A percentile compares a stretch with the other conserved stretches of the same genome.
phyloP scores from a whole-genome alignment of 2,888 invertebrate genomes.

The Argynnis bischoffii region DNA sequence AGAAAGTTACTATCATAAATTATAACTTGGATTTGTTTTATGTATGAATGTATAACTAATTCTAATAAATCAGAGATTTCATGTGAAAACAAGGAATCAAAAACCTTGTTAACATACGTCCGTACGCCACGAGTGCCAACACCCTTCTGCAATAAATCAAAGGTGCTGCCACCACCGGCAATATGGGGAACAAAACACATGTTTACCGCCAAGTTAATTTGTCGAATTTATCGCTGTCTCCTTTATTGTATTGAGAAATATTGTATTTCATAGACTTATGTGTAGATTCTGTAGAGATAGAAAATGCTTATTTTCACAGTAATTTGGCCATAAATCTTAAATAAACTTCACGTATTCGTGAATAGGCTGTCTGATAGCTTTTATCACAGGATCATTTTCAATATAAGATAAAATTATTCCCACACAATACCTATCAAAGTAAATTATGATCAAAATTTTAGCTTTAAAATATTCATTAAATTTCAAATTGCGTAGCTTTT shows the following conservation, averaged over 20 bases:
- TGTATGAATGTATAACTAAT: background rate
- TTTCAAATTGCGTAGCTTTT: no score
- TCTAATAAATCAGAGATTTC: slow-evolving; percentile 3
- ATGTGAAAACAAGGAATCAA: slow-evolving; percentile 37
- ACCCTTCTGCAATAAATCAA: slow-evolving; percentile 75
- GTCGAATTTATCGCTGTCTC: slow-evolving; percentile 79
- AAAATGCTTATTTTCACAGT: slow-evolving; percentile 17
- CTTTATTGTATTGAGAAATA: slow-evolving; percentile 74
- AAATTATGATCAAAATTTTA: background rate
- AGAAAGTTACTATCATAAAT: no score
- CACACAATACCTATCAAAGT: background rate
- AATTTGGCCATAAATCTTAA: slow-evolving; percentile 13
- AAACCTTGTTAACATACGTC: slow-evolving; percentile 42
- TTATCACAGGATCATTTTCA: slow-evolving; percentile 1
- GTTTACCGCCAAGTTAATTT: slow-evolving; percentile 81
- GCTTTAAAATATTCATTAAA: no score
- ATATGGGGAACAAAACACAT: slow-evolving; percentile 80
- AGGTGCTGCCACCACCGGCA: slow-evolving; percentile 75
- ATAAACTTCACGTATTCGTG: slow-evolving; percentile 7
- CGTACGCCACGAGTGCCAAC: slow-evolving; percentile 38
- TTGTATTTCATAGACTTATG: slow-evolving; percentile 57
- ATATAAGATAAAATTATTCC: background rate
- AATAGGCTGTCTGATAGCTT: slow-evolving; percentile 7
- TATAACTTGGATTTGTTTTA: background rate
- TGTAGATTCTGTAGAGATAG: slow-evolving; percentile 38